Percentiles rank a stretch among this genome's conserved stretches.
phyloP scores from a whole-genome alignment of 2,888 invertebrate genomes.

The Adela reaumurella region DNA sequence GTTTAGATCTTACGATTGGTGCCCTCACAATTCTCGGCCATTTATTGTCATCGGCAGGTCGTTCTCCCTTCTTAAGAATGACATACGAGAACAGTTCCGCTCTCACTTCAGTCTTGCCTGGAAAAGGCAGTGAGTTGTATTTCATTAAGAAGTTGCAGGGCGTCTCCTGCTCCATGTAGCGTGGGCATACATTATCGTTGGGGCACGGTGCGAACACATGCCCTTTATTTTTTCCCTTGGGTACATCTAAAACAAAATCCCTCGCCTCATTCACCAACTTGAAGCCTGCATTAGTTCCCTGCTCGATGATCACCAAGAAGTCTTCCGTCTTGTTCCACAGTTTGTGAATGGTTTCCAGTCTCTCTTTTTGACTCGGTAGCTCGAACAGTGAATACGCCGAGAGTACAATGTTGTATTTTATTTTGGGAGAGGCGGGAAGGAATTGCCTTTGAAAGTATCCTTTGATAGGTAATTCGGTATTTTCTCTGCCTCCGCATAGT shows the following conservation, averaged over 20 bases:
- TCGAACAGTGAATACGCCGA: conserved; percentile 81
- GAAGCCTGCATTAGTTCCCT: conserved; percentile 80
- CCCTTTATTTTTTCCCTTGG: conserved; percentile 32
- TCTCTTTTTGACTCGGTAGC: conserved; percentile 60
- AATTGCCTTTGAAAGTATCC: conserved; percentile 77
- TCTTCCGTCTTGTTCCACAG: conserved; percentile 84
- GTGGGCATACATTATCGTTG: conserved; percentile 76
- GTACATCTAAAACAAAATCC: conserved; percentile 67
- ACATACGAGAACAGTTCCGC: conserved; percentile 74
- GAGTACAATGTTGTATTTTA: conserved; percentile 75
- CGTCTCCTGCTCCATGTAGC: conserved; percentile 57
- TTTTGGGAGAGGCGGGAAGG: conserved; percentile 61
- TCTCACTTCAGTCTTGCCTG: conserved; percentile 29
- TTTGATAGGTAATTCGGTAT: conserved; percentile 54
- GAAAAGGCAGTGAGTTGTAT: conserved; percentile 57
- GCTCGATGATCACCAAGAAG: conserved; percentile 80
- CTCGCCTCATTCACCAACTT: conserved; percentile 79
- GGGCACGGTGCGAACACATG: conserved; percentile 85
- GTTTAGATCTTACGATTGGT: conserved; percentile 65
- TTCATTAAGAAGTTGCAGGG: conserved; percentile 76
- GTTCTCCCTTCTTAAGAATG: conserved; percentile 71
- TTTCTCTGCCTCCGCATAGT: conserved; percentile 62
- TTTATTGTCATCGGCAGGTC: conserved; percentile 43
- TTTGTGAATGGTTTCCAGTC: conserved; percentile 68
- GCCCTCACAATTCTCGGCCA: conserved; percentile 82